A percentile compares a stretch with the other conserved stretches of the same genome.
Evolutionary conservation across 2,113 vertebrate species (phyloP).

Genomic region (Tyto alba): DNA sequence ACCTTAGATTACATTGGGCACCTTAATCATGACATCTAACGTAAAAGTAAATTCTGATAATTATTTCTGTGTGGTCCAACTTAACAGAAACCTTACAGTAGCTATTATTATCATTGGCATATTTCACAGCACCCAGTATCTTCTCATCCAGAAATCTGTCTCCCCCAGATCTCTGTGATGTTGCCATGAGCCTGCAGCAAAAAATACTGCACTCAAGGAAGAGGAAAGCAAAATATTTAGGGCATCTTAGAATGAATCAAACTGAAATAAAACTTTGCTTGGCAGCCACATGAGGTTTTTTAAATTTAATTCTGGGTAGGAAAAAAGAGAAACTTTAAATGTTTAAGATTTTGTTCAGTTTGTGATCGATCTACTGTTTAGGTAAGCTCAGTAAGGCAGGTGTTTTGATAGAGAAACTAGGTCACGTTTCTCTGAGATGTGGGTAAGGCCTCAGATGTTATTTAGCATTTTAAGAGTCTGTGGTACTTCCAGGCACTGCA

Average conservation of each 20-base stretch:
- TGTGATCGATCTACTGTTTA: not conserved
- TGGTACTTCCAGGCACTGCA: not conserved
- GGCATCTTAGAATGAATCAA: constrained; percentile 22
- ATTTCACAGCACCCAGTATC: not conserved
- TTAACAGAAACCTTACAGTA: not conserved
- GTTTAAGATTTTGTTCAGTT: not conserved
- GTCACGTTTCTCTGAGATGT: not conserved
- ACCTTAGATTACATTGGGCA: not conserved
- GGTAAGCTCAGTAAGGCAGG: not conserved
- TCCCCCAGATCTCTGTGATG: not conserved
- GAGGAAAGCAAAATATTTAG: constrained; percentile 39
- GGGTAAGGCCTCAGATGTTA: not conserved
- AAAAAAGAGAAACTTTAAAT: not conserved
- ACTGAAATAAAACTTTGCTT: not conserved
- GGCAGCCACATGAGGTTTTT: not conserved
- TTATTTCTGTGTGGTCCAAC: not conserved
- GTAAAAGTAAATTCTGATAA: not conserved
- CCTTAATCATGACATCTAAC: not conserved
- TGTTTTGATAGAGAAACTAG: constrained; percentile 35
- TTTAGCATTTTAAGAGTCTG: not conserved
- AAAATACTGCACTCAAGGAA: not conserved
- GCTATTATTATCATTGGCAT: not conserved
- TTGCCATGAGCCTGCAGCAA: not conserved
- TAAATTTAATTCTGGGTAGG: not conserved
- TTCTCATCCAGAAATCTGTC: not conserved